phyloP scores from a whole-genome alignment of 2,888 invertebrate genomes.

The Eurytoma adleriae region DNA sequence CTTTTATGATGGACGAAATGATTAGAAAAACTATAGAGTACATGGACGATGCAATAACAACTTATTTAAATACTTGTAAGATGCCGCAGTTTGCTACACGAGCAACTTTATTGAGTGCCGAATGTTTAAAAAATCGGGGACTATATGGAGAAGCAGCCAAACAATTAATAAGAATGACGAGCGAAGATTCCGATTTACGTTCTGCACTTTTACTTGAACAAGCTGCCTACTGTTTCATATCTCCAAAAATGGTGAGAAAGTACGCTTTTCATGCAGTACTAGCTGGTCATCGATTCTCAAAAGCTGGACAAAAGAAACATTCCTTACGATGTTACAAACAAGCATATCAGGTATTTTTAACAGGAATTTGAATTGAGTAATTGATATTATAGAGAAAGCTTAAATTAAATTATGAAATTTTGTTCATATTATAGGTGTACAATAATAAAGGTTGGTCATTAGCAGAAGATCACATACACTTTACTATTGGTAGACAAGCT shows the following conservation, averaged over 20 bases:
- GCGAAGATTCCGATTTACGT: conserved; percentile 97
- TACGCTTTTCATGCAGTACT: conserved; percentile 98
- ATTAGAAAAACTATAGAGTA: conserved; percentile 90
- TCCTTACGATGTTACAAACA: conserved; percentile 94
- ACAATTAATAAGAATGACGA: conserved; percentile 95
- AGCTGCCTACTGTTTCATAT: conserved; percentile 93
- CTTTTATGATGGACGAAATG: conserved; percentile 91
- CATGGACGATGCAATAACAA: conserved; percentile 95
- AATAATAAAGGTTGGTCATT: conserved; percentile 90
- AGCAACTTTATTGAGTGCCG: conserved; percentile 91
- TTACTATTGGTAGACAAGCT: conserved; percentile 94
- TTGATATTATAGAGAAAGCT: neutral
- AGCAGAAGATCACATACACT: conserved; percentile 97
- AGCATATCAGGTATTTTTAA: conserved; percentile 85
- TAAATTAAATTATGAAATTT: conserved; percentile 16
- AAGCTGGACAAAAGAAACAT: conserved; percentile 94
- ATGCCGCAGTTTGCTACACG: conserved; percentile 95
- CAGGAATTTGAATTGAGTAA: neutral
- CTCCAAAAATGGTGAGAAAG: conserved; percentile 88
- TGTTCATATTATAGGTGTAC: conserved; percentile 79
- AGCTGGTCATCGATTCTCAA: conserved; percentile 96
- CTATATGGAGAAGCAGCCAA: conserved; percentile 95
- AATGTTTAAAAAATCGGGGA: conserved; percentile 88
- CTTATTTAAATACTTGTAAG: conserved; percentile 94
- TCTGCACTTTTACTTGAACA: conserved; percentile 96